Evolutionary conservation across 2,797 vertebrate species (phyloP), one percentile per base, ranked within the genome.

Genomic region (Coracias cyanogaster): DNA sequence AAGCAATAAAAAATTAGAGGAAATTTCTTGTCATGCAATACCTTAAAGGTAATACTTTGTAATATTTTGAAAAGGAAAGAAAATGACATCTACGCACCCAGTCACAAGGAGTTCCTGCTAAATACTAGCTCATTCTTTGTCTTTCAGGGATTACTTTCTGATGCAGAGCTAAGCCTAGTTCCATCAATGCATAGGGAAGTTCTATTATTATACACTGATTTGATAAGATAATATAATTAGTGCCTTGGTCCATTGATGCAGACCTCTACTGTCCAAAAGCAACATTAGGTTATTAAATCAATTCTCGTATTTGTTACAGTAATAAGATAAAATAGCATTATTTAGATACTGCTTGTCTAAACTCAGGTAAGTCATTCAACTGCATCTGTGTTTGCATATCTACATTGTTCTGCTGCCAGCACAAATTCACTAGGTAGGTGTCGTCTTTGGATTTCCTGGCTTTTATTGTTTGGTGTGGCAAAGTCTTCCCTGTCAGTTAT

Each of bases 231-330:
- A 96, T 73, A 66, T 70, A 96, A 95, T 95, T 93, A 95, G 65
- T 60, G 54, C 64, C 74, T 85, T 87, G 90, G 83, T 87, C 83
- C 66, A 83, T 65, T 81, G 92, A 95, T 81, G 86, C 86, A 91
- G 88, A 67, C 74, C 70, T 95, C 69, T 69, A 72, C 77, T 74
- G 89, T 94, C 90, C 90, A 96, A 95, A 95, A 93, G 2, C 46
- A 95, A 93, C 90, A 94, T 96, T 93, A 94, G 43, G 39, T 95
- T 95, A 94, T 96, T 95, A 93, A 96, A 95, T 96, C 86, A 92
- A 91, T 96, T 93, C 74, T 85, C 0, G 0, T 90, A 71, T 92
- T 94, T 94, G 81, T 92, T 94, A 89, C 78, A 78, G 76, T 89
- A 92, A 70, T 90, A 86, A 92, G 92, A 80, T 95, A 90, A 94